Conservation (phyloP, 2,797 vertebrate genomes). For the Tauraco hartlaubi region DNA sequence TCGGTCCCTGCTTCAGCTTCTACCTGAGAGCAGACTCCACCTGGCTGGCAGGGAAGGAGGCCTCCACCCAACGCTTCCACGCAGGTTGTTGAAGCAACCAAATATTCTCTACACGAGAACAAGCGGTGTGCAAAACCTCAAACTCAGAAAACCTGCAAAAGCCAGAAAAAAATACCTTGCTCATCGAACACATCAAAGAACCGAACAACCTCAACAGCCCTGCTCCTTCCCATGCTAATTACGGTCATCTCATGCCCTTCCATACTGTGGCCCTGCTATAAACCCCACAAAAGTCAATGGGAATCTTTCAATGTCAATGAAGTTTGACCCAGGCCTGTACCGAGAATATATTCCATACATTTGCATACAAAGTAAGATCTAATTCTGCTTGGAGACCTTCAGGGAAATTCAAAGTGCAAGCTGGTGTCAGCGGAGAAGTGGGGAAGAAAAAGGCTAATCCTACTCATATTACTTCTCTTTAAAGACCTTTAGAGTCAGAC, state of each 20-base stretch:
- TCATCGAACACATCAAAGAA: background rate
- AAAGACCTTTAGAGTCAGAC: background rate
- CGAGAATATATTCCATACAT: background rate
- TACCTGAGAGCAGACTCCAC: background rate
- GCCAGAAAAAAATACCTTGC: background rate
- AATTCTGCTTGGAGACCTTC: background rate
- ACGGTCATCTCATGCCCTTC: rapidly evolving
- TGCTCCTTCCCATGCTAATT: background rate
- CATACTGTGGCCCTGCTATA: background rate
- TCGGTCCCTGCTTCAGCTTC: background rate
- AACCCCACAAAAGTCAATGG: background rate
- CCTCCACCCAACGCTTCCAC: background rate
- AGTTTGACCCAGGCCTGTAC: background rate
- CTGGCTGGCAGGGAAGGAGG: background rate
- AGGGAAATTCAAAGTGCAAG: background rate
- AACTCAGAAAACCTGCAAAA: no score
- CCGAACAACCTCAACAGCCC: background rate
- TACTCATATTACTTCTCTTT: background rate
- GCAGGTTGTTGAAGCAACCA: background rate
- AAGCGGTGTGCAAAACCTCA: background rate
- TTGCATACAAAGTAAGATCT: background rate
- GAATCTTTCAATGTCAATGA: background rate
- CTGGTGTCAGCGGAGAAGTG: background rate
- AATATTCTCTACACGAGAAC: background rate
- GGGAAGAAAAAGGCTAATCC: background rate